Conservation (phyloP, 2,113 vertebrate genomes). For the Eudyptes chrysolophus region DNA sequence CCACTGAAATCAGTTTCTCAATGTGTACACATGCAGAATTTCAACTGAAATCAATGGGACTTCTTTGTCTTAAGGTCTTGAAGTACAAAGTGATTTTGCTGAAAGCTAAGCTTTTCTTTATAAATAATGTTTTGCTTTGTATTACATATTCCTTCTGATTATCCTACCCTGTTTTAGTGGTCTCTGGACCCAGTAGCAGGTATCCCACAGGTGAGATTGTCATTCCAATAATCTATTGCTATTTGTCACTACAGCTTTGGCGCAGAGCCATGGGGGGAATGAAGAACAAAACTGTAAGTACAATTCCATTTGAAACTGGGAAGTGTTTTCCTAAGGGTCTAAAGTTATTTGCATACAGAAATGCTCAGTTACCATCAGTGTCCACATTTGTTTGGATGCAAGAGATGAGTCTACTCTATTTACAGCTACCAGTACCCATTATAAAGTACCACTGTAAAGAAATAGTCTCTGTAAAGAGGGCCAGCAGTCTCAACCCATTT, state of each 20-base stretch:
- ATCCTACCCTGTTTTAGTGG: neutral
- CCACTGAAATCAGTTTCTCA: neutral
- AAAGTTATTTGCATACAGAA: neutral
- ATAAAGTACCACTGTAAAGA: neutral
- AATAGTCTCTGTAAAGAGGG: neutral
- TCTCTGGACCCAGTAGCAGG: neutral
- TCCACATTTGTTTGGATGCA: neutral
- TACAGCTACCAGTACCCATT: rapidly evolving
- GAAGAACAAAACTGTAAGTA: neutral
- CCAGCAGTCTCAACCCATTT: neutral
- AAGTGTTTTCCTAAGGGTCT: neutral
- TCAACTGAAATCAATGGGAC: neutral
- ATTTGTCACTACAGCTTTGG: neutral
- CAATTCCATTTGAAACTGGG: neutral
- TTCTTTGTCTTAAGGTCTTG: neutral
- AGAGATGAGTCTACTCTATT: neutral
- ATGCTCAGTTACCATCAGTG: neutral
- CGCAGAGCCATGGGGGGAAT: rapidly evolving
- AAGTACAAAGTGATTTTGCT: neutral
- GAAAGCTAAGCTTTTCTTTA: neutral
- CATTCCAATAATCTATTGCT: neutral
- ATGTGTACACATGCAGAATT: neutral
- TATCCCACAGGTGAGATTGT: neutral
- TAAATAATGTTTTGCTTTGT: neutral
- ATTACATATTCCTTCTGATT: neutral